Conservation (phyloP, 2,888 invertebrate species). For the Patella caerulea region DNA sequence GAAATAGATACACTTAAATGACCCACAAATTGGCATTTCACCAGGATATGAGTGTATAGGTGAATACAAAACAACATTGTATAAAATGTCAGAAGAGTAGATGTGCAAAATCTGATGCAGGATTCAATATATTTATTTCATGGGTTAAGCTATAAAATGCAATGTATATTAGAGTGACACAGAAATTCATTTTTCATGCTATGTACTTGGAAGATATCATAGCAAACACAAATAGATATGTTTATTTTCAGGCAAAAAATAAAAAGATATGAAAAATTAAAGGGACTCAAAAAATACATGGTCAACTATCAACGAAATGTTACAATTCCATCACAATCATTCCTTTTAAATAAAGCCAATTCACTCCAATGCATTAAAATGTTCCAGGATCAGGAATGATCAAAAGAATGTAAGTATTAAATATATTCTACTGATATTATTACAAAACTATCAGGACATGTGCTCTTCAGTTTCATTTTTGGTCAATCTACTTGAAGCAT, state of each 20-base stretch:
- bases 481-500: too few relatives aligned
- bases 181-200: neutral
- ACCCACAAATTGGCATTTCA: too few relatives aligned
- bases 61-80: too few relatives aligned
- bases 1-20: too few relatives aligned
- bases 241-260: slow-evolving; percentile 74
- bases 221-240: neutral
- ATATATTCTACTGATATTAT: too few relatives aligned
- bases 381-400: slow-evolving; percentile 30
- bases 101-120: too few relatives aligned
- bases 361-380: slow-evolving; percentile 80
- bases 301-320: slow-evolving; percentile 76
- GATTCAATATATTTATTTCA: neutral
- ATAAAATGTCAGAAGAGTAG: too few relatives aligned
- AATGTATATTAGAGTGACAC: neutral
- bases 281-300: slow-evolving; percentile 77
- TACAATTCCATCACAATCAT: slow-evolving; percentile 80
- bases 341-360: slow-evolving; percentile 83
- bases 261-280: slow-evolving; percentile 79
- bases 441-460: too few relatives aligned
- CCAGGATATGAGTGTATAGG: too few relatives aligned
- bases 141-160: neutral
- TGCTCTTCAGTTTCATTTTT: too few relatives aligned
- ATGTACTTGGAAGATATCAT: neutral
- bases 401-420: neutral